These are phyloP conservation scores for Exephanes ischioxanthus DNA, from an alignment of 2,888 invertebrate species.

Conservation along the genomic window DNA sequence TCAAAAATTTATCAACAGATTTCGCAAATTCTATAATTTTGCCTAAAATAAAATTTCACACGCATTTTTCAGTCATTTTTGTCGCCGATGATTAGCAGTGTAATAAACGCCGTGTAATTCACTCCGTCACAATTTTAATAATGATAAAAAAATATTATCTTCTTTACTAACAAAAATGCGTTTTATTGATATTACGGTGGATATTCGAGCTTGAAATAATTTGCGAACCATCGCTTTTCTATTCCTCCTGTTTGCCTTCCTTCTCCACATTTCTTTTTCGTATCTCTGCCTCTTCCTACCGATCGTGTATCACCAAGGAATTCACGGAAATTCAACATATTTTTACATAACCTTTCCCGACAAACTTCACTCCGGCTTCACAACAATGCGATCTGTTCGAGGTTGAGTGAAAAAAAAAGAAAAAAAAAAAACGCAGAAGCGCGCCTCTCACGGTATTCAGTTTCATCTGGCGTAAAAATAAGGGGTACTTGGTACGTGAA, in stretches of 20 bases:
- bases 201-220: not conserved
- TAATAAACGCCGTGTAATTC: not conserved
- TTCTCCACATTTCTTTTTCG: not conserved
- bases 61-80: not conserved
- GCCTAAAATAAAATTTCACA: not conserved
- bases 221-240: not conserved
- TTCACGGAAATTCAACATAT: not conserved
- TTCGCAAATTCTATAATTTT: too few relatives aligned
- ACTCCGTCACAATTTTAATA: not conserved
- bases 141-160: not conserved
- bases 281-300: not conserved
- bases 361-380: not conserved
- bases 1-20: too few relatives aligned
- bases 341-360: slow-evolving; percentile 9
- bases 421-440: not conserved
- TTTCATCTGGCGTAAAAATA: slow-evolving; percentile 27
- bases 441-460: not conserved
- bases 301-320: not conserved
- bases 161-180: not conserved
- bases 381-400: slow-evolving; percentile 2
- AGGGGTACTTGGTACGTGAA: not conserved
- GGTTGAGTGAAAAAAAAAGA: not conserved
- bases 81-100: not conserved
- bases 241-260: not conserved
- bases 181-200: not conserved